Base-by-base conservation (phyloP, 2,113 vertebrate species). In the Sinocyclocheilus anshuiensis region DNA sequence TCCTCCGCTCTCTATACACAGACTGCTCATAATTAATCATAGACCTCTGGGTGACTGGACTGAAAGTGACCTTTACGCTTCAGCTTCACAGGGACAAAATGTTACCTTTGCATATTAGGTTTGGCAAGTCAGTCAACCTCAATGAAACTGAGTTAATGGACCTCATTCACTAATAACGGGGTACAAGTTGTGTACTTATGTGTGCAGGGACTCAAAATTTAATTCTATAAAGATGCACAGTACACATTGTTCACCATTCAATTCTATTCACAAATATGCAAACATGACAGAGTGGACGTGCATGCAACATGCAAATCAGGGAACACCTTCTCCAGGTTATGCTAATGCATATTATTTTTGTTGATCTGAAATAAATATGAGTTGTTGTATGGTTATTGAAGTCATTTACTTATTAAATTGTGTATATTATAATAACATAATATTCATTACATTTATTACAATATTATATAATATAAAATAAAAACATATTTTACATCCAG, bases 21-120 rank as follows among this genome's bases (percentile, higher is more conserved):
- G 80, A 76, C 57, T 69, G 26, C 26, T 55, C 42, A 77, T 74
- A 77, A 84, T 87, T 77, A 87, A 83, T 69, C 86, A 84, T 12
- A 79, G 77, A 33, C 74, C 63, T 72, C 33, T 71, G 48, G 18
- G 55, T 61, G 74, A 71, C 75, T 72, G 36, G 16, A 72, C 75
- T 72, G 53, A 78, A 72, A 36, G 55, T 79, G 39, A 69, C 80
- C 80, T 82, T 82, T 82, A 71, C 18, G 80, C 80, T 82, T 82
- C 26, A 82, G 63, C 80, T 82, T 82, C 80, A 33, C 26, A 12
- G 80, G 24, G 63, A 82, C 80, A 33, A 82, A 71, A 77, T 82
- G 80, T 82, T 82, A 82, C 80, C 71, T 82, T 82, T 82, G 80
- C 80, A 71, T 71, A 69, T 82, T 71, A 82, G 5, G 16, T 33